Percentiles rank a stretch among this genome's conserved stretches.
phyloP scores from a whole-genome alignment of 37 sponge, comb jelly and placozoan genomes.

The Ianthella basta region DNA sequence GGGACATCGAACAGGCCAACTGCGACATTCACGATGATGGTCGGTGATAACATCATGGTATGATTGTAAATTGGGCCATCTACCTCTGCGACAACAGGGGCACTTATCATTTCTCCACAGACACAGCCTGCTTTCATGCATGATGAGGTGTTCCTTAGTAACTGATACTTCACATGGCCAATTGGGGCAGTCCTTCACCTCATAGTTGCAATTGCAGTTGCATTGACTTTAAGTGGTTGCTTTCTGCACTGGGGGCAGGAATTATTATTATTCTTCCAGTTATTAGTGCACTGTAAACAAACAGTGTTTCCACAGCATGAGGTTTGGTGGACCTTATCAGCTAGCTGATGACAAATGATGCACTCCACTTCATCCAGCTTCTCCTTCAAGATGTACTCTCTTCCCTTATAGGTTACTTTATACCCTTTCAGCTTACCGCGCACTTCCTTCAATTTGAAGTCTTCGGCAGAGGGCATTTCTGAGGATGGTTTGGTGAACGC shows the following conservation, averaged over 20 bases:
- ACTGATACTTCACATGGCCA: no score
- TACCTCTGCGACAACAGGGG: no score
- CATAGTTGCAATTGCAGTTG: no score
- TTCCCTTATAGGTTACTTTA: background rate
- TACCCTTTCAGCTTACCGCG: background rate
- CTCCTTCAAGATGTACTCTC: background rate
- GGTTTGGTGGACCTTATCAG: background rate
- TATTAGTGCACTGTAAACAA: background rate
- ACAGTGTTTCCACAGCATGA: conserved; percentile 16
- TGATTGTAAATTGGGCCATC: background rate
- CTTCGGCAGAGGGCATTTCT: no score
- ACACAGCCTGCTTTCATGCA: no score
- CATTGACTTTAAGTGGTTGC: background rate
- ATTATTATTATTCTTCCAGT: background rate
- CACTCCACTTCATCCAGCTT: conserved; percentile 11
- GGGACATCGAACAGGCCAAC: conserved; percentile 17
- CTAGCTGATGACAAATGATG: conserved; percentile 29
- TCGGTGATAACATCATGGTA: background rate
- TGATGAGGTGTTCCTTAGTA: no score
- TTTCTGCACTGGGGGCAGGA: conserved; percentile 6
- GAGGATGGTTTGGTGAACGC: background rate
- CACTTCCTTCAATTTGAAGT: background rate
- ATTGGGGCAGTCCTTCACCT: no score
- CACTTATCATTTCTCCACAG: no score
- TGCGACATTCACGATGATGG: background rate